Evolutionary conservation across 2,797 vertebrate genomes (phyloP), one percentile per base, ranked within the genome.

Genomic region (Kryptopterus vitreolus): DNA sequence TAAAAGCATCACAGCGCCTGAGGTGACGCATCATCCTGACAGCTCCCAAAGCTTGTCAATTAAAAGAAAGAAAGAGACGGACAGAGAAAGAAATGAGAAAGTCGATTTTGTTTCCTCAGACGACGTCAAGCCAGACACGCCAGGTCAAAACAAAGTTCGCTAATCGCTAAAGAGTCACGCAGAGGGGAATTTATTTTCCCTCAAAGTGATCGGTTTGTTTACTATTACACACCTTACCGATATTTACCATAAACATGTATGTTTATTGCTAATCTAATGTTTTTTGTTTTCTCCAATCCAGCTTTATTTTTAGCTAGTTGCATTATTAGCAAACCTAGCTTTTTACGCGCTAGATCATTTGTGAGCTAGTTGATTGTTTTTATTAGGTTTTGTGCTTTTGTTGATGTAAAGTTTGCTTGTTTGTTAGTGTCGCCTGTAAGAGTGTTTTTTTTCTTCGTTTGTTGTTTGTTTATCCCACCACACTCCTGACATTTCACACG

Each of bases 1-100:
- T 74, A 66, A 77, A 73, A 58, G 58, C 69, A 35, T 50, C 24
- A 72, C 69, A 57, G 18, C 15, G 8, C 75, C 76, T 38, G 38
- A 55, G 59, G 79, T 46, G 43, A 31, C 58, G 38, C 38, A n/a
- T 52, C 24, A 16, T 29, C 35, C n/a, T 72, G 69, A 72, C 69
- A 72, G 75, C 52, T 72, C 76, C 65, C 63, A 57, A 62, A 50
- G 72, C 82, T 80, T 59, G 65, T 80, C 48, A 76, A 61, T 76
- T 72, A 38, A 46, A 48, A 26, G 73, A 29, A 57, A 76, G 73
- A 76, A 10, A 33, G 33, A 52, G 50, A 52, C 15, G 5, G 50
- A 43, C 29, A 63, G 63, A 46, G n/a, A 59, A 48, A 31, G 50
- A 80, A 79, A 61, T 20, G 62, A 69, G 76, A 63, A 55, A 57